These are phyloP conservation scores for Silurus aristotelis DNA, from an alignment of 2,797 vertebrate species.

Conservation along the genomic window DNA sequence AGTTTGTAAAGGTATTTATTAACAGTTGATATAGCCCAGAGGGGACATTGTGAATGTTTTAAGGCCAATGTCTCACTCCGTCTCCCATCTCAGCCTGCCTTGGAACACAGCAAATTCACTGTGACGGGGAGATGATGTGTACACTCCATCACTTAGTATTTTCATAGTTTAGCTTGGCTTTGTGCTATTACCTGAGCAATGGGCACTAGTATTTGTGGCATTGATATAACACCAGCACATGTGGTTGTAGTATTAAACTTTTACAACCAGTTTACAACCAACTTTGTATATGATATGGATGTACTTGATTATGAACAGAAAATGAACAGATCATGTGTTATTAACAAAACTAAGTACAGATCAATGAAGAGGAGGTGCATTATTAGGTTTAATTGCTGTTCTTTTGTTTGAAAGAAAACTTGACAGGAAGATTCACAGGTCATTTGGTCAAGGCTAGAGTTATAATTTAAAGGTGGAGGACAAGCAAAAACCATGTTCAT, in stretches of 20 bases:
- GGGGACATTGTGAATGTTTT: slow-evolving; percentile 17
- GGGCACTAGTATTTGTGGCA: slow-evolving; percentile 11
- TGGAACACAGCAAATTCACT: slow-evolving; percentile 22
- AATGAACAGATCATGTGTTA: background rate
- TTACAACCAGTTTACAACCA: background rate
- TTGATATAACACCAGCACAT: slow-evolving; percentile 19
- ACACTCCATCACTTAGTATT: slow-evolving; percentile 36
- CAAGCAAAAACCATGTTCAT: background rate
- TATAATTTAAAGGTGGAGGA: background rate
- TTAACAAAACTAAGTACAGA: background rate
- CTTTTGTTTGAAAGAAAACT: background rate
- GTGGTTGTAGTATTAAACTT: slow-evolving; percentile 11
- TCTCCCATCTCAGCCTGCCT: slow-evolving; percentile 13
- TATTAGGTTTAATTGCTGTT: background rate
- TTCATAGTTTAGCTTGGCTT: slow-evolving; percentile 29
- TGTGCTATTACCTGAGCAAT: slow-evolving; percentile 33
- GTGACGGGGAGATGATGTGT: slow-evolving; percentile 31
- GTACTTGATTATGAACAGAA: background rate
- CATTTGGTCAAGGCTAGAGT: background rate
- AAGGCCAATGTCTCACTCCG: slow-evolving; percentile 13
- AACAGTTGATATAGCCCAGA: background rate
- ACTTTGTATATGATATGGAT: background rate
- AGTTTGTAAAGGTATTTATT: background rate
- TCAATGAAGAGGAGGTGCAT: background rate
- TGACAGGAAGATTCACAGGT: background rate